phyloP scores from a whole-genome alignment of 1,140 invertebrate genomes.

The Hetaerina americana region DNA sequence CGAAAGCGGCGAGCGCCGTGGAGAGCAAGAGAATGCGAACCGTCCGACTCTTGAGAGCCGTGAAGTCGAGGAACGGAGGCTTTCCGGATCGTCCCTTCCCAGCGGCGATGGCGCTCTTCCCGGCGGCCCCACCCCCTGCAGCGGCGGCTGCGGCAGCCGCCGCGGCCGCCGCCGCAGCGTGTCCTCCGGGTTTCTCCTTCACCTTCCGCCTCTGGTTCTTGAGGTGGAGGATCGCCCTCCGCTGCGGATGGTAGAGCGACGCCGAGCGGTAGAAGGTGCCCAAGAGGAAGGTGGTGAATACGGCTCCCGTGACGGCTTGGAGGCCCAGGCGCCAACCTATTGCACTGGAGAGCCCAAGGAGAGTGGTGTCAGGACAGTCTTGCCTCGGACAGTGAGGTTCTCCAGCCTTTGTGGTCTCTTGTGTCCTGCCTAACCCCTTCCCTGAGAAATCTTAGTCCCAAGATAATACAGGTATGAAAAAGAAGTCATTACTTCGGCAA shows the following conservation, averaged over 20 bases:
- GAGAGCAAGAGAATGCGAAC: constrained; percentile 70
- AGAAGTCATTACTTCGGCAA: too few relatives aligned
- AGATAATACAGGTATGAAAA: too few relatives aligned
- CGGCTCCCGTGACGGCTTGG: constrained; percentile 69
- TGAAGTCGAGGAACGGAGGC: constrained; percentile 74
- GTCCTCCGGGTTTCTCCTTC: constrained; percentile 9
- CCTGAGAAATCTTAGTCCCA: too few relatives aligned
- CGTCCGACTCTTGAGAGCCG: constrained; percentile 67
- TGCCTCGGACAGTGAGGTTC: too few relatives aligned
- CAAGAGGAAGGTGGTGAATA: constrained; percentile 72
- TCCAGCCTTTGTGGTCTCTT: too few relatives aligned
- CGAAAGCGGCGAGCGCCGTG: constrained; percentile 61
- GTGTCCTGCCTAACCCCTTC: too few relatives aligned
- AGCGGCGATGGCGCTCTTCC: neutral
- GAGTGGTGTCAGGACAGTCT: too few relatives aligned
- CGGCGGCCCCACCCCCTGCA: constrained; percentile 19
- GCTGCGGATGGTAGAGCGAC: constrained; percentile 77
- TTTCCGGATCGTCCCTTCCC: constrained; percentile 51
- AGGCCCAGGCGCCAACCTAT: constrained; percentile 80
- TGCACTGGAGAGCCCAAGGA: constrained; percentile 39
- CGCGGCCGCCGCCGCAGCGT: neutral
- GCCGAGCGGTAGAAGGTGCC: constrained; percentile 82
- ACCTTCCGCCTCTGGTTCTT: constrained; percentile 78
- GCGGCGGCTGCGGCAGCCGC: neutral
- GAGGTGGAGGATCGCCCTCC: constrained; percentile 75